Base-by-base conservation (phyloP, 2,888 invertebrate genomes). In the Leptarthrus brevirostris region DNA sequence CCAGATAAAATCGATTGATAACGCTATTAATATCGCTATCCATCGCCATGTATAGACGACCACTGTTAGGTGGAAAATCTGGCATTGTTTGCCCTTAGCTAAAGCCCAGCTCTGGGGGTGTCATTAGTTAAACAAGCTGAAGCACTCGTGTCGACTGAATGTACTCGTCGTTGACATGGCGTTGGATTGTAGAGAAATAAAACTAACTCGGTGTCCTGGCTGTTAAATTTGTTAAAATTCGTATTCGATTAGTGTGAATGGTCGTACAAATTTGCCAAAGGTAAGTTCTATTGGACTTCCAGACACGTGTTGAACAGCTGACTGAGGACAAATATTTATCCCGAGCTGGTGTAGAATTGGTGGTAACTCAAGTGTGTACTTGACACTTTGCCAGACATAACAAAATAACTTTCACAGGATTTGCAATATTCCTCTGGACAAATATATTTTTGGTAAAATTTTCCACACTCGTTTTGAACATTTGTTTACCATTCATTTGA, bases 11-110 rank as follows among this genome's bases (percentile, higher is more conserved):
- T 74, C 74, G 74, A 74, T 74, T 53, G 74, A 74, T 66, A 54
- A 66, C 69, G 49, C 72, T 73, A 73, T 75, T 75, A 75, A 75
- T 75, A 75, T 36, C 64, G 66, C 34, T 52, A 36, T 53, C 71
- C 8, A 24, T 24, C 4, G 3, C 18, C 47, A 26, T 26, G 44
- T 52, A 36, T 18, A 16, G 71, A 61, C 18, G 16, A 6, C 22
- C 36, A 10, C 34, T 49, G 36, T 24, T 16, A 12, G 12, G 49
- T 58, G 61, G 56, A 12, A 70, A 34, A 34, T 44, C 20, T 72
- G 72, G 14, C 49, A 14, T 24, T 64, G 64, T 64, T 64, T 64
- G 64, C 26, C 58, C 12, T 30, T 20, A n/a, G 24, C 30, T 30
- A 12, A 16, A 24, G 18, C 12, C n/a, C 44, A 5, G 56, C 40